Conservation (phyloP, 2,113 vertebrate genomes). For the Pedionomus torquatus region DNA sequence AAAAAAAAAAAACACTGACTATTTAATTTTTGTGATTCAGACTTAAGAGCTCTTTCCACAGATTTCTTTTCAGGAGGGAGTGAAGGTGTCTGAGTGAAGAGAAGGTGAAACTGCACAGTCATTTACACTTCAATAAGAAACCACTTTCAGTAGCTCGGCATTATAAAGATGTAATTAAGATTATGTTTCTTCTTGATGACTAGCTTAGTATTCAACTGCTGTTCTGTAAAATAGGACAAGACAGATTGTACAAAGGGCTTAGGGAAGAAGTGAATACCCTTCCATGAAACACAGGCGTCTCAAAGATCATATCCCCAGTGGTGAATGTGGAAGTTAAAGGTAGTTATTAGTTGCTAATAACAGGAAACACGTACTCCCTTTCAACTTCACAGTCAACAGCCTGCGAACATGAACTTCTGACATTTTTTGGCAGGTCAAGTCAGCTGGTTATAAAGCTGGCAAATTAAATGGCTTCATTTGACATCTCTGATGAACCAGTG, state of each 20-base stretch:
- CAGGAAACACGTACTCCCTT: not conserved
- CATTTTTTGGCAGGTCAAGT: not conserved
- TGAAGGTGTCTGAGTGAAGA: not conserved
- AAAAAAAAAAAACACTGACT: not conserved
- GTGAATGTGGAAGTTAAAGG: not conserved
- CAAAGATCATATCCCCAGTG: not conserved
- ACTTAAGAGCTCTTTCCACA: not conserved
- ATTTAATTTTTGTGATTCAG: not conserved
- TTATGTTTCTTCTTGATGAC: not conserved
- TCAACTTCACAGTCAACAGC: not conserved
- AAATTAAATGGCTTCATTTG: not conserved
- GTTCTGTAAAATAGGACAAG: not conserved
- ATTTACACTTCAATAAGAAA: not conserved
- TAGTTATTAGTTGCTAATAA: not conserved
- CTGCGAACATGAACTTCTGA: not conserved
- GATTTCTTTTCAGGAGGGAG: not conserved
- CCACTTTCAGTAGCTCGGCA: not conserved
- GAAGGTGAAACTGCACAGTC: not conserved
- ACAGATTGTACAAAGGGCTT: not conserved
- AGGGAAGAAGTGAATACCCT: not conserved
- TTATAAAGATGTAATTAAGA: constrained; percentile 8
- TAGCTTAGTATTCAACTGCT: not conserved
- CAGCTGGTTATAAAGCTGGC: not conserved
- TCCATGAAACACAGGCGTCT: not conserved
- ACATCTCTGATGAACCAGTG: not conserved